phyloP scores from a whole-genome alignment of 1,140 invertebrate species.

The Hestina assimilis region DNA sequence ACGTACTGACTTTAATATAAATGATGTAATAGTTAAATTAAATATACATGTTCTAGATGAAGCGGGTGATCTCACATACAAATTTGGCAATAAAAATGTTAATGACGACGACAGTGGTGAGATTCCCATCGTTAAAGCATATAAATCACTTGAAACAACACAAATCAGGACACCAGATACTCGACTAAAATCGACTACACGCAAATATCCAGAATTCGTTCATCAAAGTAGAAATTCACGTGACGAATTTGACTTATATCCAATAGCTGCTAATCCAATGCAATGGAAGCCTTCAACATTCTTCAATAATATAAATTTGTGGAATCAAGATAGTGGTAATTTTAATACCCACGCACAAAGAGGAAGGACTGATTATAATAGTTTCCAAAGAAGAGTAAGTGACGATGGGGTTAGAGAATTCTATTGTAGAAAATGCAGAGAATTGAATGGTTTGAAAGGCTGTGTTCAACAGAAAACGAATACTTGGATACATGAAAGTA shows the following conservation, averaged over 20 bases:
- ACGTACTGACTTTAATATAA: no score
- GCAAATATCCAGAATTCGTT: constrained; percentile 33
- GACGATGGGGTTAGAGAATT: constrained; percentile 62
- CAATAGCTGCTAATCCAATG: constrained; percentile 46
- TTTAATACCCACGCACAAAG: constrained; percentile 33
- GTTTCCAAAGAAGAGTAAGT: constrained; percentile 45
- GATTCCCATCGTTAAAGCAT: constrained; percentile 58
- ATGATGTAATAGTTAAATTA: neutral
- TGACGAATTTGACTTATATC: constrained; percentile 61
- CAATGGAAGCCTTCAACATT: constrained; percentile 61
- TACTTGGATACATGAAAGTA: constrained; percentile 46
- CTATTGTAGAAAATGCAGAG: constrained; percentile 65
- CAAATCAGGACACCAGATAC: constrained; percentile 59
- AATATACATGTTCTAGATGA: constrained; percentile 34
- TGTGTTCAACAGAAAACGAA: constrained; percentile 43
- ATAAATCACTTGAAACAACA: constrained; percentile 61
- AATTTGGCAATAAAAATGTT: constrained; percentile 31
- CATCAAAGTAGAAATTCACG: constrained; percentile 44
- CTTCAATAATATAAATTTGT: constrained; percentile 64
- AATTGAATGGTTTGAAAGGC: constrained; percentile 43
- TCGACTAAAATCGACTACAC: constrained; percentile 36
- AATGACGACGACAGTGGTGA: constrained; percentile 56
- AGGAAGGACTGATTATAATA: constrained; percentile 35
- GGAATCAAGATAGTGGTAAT: constrained; percentile 38
- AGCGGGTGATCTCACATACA: constrained; percentile 33